Percentiles rank a stretch among this genome's conserved stretches.
Conservation (phyloP, 2,113 vertebrate genomes). For the Notothenia rossii region DNA sequence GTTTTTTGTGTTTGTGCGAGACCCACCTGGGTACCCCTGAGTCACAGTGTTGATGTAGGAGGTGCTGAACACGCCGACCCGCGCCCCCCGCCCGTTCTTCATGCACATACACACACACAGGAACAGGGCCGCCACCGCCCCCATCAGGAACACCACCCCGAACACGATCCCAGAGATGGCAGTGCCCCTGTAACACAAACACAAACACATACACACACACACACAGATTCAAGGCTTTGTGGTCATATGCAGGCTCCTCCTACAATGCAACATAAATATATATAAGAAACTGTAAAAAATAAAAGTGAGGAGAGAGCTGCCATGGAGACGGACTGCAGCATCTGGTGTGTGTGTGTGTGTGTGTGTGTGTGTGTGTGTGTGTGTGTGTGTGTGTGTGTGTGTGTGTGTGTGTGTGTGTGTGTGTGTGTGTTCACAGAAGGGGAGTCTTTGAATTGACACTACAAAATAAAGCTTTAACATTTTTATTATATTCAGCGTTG, state of each 20-base stretch:
- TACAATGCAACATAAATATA: neutral
- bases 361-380: too few relatives aligned
- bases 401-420: conserved; percentile 31
- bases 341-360: conserved; percentile 27
- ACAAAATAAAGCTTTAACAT: conserved; percentile 35
- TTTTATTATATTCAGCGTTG: conserved; percentile 29
- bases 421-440: conserved; percentile 25
- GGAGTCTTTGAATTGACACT: conserved; percentile 51
- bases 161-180: conserved; percentile 94
- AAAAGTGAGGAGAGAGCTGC: conserved; percentile 17
- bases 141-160: conserved; percentile 94
- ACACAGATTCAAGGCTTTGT: conserved; percentile 1
- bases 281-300: neutral
- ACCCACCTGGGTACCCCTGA: conserved; percentile 86
- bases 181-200: conserved; percentile 86
- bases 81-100: conserved; percentile 87
- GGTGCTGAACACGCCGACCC: conserved; percentile 87
- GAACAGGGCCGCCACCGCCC: conserved; percentile 89
- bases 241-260: too few relatives aligned
- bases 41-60: conserved; percentile 88
- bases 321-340: conserved; percentile 49
- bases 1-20: neutral
- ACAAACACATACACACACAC: conserved; percentile 36
- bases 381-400: too few relatives aligned
- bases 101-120: conserved; percentile 94